Evolutionary conservation across 2,888 invertebrate species (phyloP).

Genomic region (Panzeria rudis): DNA sequence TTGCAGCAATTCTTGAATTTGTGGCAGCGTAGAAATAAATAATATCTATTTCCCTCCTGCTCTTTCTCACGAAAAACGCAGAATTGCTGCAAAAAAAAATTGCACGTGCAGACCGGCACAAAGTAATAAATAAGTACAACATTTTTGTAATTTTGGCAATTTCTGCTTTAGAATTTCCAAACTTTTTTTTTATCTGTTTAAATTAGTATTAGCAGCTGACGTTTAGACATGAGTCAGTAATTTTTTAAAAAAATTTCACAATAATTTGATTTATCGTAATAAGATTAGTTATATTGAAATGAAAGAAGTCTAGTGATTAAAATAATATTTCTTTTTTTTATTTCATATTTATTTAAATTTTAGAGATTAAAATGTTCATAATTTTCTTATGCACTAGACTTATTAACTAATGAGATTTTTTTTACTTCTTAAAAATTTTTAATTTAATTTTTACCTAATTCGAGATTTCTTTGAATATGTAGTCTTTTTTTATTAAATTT

Average conservation of each 20-base stretch:
- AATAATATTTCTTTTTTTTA: constrained; percentile 15
- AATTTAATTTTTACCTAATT: constrained; percentile 44
- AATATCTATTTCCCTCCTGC: no score
- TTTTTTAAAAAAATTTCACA: constrained; percentile 11
- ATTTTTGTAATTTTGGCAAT: no score
- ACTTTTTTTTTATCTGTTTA: no score
- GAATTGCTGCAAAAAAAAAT: no score
- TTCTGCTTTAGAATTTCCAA: no score
- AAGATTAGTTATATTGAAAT: background rate
- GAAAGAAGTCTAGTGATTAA: background rate
- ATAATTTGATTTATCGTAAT: background rate
- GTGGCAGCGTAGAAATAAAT: no score
- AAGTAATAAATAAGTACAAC: no score
- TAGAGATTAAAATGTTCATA: constrained; percentile 1
- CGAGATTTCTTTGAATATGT: constrained; percentile 39
- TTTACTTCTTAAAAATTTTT: no score
- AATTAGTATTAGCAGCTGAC: background rate
- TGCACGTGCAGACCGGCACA: no score
- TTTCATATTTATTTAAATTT: background rate
- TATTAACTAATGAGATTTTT: constrained; percentile 60
- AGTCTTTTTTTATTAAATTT: constrained; percentile 34
- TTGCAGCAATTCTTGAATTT: no score
- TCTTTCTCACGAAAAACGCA: no score
- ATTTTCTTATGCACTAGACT: constrained; percentile 2
- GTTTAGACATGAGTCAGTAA: background rate